Evolutionary conservation across 2,113 vertebrate genomes (phyloP).

Genomic region (Tursiops truncatus): DNA sequence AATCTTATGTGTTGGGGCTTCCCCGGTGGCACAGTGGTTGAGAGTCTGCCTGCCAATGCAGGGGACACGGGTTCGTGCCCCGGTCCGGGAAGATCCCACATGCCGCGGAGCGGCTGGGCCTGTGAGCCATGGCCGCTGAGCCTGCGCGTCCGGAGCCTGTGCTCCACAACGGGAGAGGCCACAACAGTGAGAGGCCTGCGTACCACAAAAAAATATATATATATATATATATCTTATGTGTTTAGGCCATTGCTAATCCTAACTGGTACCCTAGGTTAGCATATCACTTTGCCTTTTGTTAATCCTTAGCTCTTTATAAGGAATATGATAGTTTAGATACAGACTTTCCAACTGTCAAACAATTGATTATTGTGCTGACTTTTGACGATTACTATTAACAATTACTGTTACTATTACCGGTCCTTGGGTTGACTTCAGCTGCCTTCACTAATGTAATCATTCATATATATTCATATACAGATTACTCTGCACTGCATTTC

Average conservation of each 20-base stretch:
- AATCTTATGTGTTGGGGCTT: neutral
- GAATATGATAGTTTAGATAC: neutral
- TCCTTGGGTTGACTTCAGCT: neutral
- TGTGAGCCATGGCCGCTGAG: too few relatives aligned
- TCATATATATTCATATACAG: neutral
- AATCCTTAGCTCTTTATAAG: neutral
- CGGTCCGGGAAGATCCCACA: too few relatives aligned
- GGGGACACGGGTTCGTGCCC: too few relatives aligned
- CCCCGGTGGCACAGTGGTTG: too few relatives aligned
- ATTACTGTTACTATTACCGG: neutral
- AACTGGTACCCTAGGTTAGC: neutral
- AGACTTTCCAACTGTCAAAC: neutral
- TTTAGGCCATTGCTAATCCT: neutral
- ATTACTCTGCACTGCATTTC: neutral
- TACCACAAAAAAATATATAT: too few relatives aligned
- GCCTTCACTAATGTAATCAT: neutral
- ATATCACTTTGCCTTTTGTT: neutral
- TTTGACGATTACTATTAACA: neutral
- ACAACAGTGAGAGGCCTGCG: too few relatives aligned
- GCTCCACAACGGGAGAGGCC: too few relatives aligned
- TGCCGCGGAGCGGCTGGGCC: too few relatives aligned
- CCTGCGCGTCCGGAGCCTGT: too few relatives aligned
- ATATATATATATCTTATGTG: neutral
- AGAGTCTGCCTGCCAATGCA: too few relatives aligned
- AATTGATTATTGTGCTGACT: neutral